Percentiles rank a stretch among this genome's conserved stretches.
These are phyloP conservation scores for Drosophila santomea DNA, from an alignment of 1,140 invertebrate genomes.

Conservation along the genomic window DNA sequence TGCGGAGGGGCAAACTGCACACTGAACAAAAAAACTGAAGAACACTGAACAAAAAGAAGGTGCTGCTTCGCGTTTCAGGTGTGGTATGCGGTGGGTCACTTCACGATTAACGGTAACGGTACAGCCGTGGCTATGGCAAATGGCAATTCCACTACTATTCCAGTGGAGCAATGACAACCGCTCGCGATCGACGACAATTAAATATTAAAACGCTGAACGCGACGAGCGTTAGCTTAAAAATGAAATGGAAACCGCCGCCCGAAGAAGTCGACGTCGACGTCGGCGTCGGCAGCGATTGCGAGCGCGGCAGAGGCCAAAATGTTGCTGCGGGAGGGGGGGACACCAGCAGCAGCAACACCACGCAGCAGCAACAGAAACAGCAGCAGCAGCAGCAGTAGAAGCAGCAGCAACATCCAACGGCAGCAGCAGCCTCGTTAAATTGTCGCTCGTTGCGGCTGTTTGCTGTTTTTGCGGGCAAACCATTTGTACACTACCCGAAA, in stretches of 20 bases:
- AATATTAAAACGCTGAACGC: slow-evolving; percentile 75
- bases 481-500: slow-evolving; percentile 19
- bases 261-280: slow-evolving; percentile 1
- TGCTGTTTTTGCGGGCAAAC: slow-evolving; percentile 31
- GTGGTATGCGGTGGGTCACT: background rate
- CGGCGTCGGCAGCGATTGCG: slow-evolving; percentile 8
- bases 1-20: background rate
- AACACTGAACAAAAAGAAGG: slow-evolving; percentile 36
- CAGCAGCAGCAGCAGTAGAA: slow-evolving; percentile 3
- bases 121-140: slow-evolving; percentile 2
- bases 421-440: slow-evolving; percentile 44
- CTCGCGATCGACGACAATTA: slow-evolving; percentile 74
- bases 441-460: slow-evolving; percentile 28
- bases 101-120: slow-evolving; percentile 12
- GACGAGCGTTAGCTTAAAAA: slow-evolving; percentile 80
- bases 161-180: slow-evolving; percentile 54
- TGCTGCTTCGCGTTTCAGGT: background rate
- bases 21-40: slow-evolving; percentile 5
- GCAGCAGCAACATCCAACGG: slow-evolving; percentile 16
- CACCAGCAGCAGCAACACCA: slow-evolving; percentile 7
- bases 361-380: slow-evolving; percentile 3
- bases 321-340: background rate
- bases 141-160: slow-evolving; percentile 12
- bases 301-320: slow-evolving; percentile 15
- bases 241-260: slow-evolving; percentile 73